A percentile compares a stretch with the other conserved stretches of the same genome.
Evolutionary conservation across 1,140 invertebrate genomes (phyloP).

Genomic region (Lysiphlebus fabarum): DNA sequence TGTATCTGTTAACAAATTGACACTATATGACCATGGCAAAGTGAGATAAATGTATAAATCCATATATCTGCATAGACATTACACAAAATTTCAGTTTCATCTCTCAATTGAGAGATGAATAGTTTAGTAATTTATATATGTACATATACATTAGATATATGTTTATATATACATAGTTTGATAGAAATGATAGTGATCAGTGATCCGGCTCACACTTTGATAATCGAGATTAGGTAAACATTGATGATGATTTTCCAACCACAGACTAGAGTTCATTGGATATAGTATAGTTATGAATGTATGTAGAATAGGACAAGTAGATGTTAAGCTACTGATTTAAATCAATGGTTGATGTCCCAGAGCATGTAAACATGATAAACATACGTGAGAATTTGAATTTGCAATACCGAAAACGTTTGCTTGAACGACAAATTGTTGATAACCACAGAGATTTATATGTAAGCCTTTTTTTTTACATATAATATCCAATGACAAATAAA

Average conservation of each 20-base stretch:
- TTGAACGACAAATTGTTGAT: constrained; percentile 5
- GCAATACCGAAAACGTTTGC: constrained; percentile 1
- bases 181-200: no score
- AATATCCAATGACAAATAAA: neutral
- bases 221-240: constrained; percentile 11
- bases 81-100: no score
- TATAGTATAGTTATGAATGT: constrained; percentile 4
- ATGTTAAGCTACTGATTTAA: neutral
- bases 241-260: constrained; percentile 7
- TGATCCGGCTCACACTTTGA: neutral
- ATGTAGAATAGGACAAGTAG: no score
- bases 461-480: neutral
- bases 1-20: constrained; percentile 18
- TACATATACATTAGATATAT: no score
- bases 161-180: no score
- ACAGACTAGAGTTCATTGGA: neutral
- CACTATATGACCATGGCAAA: neutral
- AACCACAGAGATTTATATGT: neutral
- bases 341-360: neutral
- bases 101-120: no score
- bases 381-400: neutral
- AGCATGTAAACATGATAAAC: constrained; percentile 11
- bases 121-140: no score
- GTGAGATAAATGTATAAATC: neutral
- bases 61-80: neutral